Evolutionary conservation across 2,888 invertebrate genomes (phyloP).

Genomic region (Stenurella melanura): DNA sequence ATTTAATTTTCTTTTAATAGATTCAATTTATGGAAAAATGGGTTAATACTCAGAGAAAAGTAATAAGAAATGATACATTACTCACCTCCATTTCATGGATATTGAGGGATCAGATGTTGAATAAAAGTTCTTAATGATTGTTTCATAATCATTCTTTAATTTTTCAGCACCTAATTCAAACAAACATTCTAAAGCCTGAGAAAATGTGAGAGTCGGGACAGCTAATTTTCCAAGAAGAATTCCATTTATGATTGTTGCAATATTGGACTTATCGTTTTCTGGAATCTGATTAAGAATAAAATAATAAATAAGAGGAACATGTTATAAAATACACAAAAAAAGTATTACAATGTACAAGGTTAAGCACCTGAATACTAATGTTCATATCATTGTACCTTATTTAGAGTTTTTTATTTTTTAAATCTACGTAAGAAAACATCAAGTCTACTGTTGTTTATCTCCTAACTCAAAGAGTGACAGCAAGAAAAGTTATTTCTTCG

Average conservation of each 20-base stretch:
- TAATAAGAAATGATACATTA: not conserved
- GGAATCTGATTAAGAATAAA: slow-evolving; percentile 47
- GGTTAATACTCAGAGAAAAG: too few relatives aligned
- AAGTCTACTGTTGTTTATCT: too few relatives aligned
- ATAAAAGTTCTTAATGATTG: slow-evolving; percentile 54
- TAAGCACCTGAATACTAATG: too few relatives aligned
- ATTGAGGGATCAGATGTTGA: slow-evolving; percentile 30
- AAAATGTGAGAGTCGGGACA: slow-evolving; percentile 54
- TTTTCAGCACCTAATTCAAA: slow-evolving; percentile 61
- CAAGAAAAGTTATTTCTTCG: too few relatives aligned
- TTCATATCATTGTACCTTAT: too few relatives aligned
- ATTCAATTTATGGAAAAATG: too few relatives aligned
- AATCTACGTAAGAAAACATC: too few relatives aligned
- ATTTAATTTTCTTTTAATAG: too few relatives aligned
- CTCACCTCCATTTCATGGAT: slow-evolving; percentile 56
- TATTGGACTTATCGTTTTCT: slow-evolving; percentile 50
- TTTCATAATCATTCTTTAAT: slow-evolving; percentile 59
- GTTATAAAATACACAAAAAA: not conserved
- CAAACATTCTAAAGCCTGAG: slow-evolving; percentile 58
- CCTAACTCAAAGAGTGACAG: too few relatives aligned
- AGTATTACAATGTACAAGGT: too few relatives aligned
- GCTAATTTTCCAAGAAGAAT: slow-evolving; percentile 56
- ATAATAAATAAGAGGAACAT: slow-evolving; percentile 4
- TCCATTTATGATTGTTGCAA: slow-evolving; percentile 56
- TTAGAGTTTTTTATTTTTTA: too few relatives aligned